Evolutionary conservation across 2,797 vertebrate genomes (phyloP).

Genomic region (Coluber constrictor): DNA sequence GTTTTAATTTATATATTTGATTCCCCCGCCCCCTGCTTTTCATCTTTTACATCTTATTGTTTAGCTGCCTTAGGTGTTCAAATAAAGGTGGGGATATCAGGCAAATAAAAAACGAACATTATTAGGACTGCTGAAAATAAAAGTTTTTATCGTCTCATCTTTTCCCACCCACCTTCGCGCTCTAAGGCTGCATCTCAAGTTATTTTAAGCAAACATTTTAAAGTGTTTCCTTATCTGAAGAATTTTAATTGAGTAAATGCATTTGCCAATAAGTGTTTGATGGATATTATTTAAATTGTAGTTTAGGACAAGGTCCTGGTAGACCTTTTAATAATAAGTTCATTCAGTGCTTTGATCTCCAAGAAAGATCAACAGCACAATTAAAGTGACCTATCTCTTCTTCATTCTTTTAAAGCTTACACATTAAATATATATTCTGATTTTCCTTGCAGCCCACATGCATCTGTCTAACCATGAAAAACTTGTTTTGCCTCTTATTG

Average conservation of each 20-base stretch:
- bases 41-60: not conserved
- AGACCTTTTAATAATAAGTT: not conserved
- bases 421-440: not conserved
- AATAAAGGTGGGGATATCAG: not conserved
- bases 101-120: not conserved
- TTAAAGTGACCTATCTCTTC: conserved; percentile 17
- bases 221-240: not conserved
- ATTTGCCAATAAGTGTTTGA: not conserved
- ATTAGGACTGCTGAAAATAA: not conserved
- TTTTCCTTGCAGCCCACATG: not conserved
- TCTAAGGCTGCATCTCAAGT: not conserved
- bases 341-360: not conserved
- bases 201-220: not conserved
- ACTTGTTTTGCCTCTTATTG: not conserved
- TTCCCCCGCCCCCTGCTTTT: not conserved
- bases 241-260: not conserved
- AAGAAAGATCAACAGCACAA: not conserved
- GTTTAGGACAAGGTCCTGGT: not conserved
- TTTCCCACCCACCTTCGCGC: not conserved
- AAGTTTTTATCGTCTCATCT: not conserved
- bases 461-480: not conserved
- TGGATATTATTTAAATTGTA: not conserved
- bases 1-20: not conserved
- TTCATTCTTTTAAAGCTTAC: conserved; percentile 11
- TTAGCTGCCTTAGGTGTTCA: not conserved